Percentiles rank a stretch among this genome's conserved stretches.
Conservation (phyloP, 2,797 vertebrate species). For the Xenentodon cancila region DNA sequence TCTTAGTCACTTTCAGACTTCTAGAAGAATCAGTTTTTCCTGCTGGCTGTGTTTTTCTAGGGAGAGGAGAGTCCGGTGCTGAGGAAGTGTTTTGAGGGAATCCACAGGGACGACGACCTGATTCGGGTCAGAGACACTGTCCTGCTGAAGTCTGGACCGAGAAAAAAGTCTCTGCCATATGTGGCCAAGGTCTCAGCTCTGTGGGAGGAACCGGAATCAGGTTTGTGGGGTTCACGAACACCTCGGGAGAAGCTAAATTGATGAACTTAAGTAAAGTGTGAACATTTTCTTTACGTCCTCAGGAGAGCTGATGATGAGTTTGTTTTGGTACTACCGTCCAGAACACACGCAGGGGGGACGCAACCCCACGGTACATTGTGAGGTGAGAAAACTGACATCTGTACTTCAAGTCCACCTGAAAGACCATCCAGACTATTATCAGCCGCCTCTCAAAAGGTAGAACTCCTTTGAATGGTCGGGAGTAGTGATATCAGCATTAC, state of each 20-base stretch:
- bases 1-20: neutral
- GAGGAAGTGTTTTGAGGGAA: conserved; percentile 94
- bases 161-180: conserved; percentile 96
- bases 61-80: conserved; percentile 90
- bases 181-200: conserved; percentile 98
- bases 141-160: conserved; percentile 94
- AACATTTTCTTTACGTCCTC: conserved; percentile 22
- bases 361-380: conserved; percentile 92
- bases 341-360: conserved; percentile 98
- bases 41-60: conserved; percentile 74
- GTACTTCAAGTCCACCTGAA: neutral
- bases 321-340: conserved; percentile 99
- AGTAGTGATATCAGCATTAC: too few relatives aligned
- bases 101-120: conserved; percentile 92
- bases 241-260: conserved; percentile 1
- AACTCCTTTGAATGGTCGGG: too few relatives aligned
- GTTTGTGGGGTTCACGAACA: conserved; percentile 61
- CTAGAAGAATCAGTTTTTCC: conserved; percentile 32
- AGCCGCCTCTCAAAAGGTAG: too few relatives aligned
- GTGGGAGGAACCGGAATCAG: conserved; percentile 98
- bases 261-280: neutral
- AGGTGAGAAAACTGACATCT: conserved; percentile 83
- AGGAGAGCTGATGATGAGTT: conserved; percentile 99
- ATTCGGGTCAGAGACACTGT: conserved; percentile 96
- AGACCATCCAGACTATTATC: too few relatives aligned